phyloP scores from a whole-genome alignment of 2,888 invertebrate species.

The Agrypnus murinus region DNA sequence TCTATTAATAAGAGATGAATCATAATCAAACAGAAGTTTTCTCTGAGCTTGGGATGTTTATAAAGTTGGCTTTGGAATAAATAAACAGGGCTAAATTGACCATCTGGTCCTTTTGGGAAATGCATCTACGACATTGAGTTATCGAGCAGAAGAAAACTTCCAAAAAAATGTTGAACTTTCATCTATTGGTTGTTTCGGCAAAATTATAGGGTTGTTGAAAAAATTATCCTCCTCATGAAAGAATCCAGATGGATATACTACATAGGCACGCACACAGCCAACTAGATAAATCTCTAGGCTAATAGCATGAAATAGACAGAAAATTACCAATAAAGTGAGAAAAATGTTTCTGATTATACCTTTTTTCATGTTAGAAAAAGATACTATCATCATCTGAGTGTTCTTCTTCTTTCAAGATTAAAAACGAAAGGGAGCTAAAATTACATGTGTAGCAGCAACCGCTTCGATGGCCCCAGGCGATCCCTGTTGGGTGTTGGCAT shows the following conservation, averaged over 20 bases:
- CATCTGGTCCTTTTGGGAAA: conserved; percentile 13
- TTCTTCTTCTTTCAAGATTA: conserved; percentile 12
- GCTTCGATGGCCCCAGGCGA: conserved; percentile 38
- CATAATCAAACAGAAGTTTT: conserved; percentile 6
- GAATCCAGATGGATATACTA: background rate
- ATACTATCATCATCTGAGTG: background rate
- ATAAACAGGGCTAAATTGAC: conserved; percentile 12
- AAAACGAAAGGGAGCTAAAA: conserved; percentile 40
- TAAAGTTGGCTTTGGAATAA: background rate
- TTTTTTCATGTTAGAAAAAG: background rate
- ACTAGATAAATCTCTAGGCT: background rate
- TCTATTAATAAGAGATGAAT: conserved; percentile 20
- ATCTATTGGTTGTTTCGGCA: background rate
- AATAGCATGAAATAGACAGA: background rate
- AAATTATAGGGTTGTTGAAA: background rate
- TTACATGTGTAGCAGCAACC: conserved; percentile 43
- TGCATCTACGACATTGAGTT: background rate
- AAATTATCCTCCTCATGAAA: background rate
- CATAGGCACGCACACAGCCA: background rate
- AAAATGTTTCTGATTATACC: conserved; percentile 1
- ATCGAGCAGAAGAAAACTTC: background rate
- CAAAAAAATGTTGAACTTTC: background rate
- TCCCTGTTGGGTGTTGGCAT: conserved; percentile 48
- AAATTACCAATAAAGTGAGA: background rate
- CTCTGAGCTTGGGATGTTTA: conserved; percentile 14